phyloP scores from a whole-genome alignment of 2,113 vertebrate genomes.

The Lophochroa leadbeateri region DNA sequence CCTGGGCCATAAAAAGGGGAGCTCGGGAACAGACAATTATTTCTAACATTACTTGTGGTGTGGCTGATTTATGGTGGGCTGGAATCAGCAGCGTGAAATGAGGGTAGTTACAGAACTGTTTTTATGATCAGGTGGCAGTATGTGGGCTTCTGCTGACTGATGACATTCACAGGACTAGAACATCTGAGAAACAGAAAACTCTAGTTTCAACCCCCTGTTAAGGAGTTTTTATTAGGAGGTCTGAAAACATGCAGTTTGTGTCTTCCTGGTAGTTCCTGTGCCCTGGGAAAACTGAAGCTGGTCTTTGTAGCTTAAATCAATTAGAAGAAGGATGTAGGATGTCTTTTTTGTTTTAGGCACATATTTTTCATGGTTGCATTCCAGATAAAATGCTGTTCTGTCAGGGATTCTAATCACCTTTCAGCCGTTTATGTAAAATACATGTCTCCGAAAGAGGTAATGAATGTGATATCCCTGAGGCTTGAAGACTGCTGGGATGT shows the following conservation, averaged over 20 bases:
- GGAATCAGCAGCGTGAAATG: slow-evolving; percentile 58
- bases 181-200: slow-evolving; percentile 32
- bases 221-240: slow-evolving; percentile 27
- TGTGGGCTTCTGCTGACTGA: slow-evolving; percentile 23
- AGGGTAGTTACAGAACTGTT: slow-evolving; percentile 33
- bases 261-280: neutral
- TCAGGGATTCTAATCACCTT: slow-evolving; percentile 60
- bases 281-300: neutral
- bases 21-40: neutral
- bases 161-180: slow-evolving; percentile 47
- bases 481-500: slow-evolving; percentile 44
- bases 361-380: slow-evolving; percentile 37
- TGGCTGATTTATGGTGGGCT: slow-evolving; percentile 49
- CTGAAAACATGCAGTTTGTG: slow-evolving; percentile 44
- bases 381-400: slow-evolving; percentile 45
- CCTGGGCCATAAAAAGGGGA: neutral
- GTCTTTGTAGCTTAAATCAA: slow-evolving; percentile 40
- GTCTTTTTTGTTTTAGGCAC: slow-evolving; percentile 30
- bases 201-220: slow-evolving; percentile 24
- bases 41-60: neutral
- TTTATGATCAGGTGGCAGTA: slow-evolving; percentile 40
- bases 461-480: slow-evolving; percentile 50
- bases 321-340: slow-evolving; percentile 2
- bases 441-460: slow-evolving; percentile 38
- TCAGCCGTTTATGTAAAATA: slow-evolving; percentile 62